Conservation (phyloP, 2,888 invertebrate genomes). For the Tiliacea citrago region DNA sequence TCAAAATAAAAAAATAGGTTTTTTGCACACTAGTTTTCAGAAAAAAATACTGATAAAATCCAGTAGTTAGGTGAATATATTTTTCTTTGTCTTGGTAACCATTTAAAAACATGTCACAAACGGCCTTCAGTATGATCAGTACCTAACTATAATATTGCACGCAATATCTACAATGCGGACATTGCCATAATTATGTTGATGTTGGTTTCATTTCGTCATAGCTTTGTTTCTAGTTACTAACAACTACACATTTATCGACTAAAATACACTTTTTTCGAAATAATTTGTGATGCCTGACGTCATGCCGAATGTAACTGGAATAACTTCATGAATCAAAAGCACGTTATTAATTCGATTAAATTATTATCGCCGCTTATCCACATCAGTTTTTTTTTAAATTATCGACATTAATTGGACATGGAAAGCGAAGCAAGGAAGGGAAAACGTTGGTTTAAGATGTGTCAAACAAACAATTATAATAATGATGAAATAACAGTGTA, state of each 20-base stretch:
- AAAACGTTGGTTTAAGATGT: background rate
- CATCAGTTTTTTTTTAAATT: background rate
- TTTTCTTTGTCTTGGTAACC: constrained; percentile 7
- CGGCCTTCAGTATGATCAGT: constrained; percentile 20
- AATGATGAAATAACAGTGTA: too few relatives aligned
- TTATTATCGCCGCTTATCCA: background rate
- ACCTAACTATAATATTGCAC: constrained; percentile 25
- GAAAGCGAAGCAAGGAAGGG: background rate
- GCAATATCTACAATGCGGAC: constrained; percentile 31
- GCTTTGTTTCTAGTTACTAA: background rate
- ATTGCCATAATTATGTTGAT: constrained; percentile 27
- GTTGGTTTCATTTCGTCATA: constrained; percentile 21
- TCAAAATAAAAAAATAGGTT: too few relatives aligned
- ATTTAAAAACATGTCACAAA: constrained; percentile 16
- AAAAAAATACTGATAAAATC: background rate
- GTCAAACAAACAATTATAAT: background rate
- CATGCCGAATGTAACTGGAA: background rate
- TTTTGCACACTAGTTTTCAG: background rate
- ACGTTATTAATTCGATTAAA: background rate
- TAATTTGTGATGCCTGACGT: background rate
- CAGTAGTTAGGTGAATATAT: background rate
- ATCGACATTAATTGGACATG: background rate
- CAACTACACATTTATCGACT: background rate
- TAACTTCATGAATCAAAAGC: background rate
- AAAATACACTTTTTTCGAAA: background rate